These are phyloP conservation scores for Mus spicilegus DNA, from an alignment of 2,113 vertebrate species.

Conservation along the genomic window DNA sequence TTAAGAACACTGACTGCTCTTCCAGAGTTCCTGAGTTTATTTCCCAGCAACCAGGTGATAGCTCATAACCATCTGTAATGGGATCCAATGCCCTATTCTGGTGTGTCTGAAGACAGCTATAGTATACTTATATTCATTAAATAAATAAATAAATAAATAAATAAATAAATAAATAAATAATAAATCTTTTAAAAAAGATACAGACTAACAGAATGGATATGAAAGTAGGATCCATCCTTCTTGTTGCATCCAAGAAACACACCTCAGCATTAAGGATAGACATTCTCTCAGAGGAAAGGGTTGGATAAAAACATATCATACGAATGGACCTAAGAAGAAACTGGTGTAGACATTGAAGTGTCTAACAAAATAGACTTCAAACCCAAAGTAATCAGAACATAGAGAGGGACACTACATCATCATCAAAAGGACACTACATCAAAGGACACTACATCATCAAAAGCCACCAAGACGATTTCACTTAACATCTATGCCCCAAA, in stretches of 20 bases:
- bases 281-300: neutral
- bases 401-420: neutral
- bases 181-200: neutral
- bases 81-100: no score
- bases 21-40: no score
- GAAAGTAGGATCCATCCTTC: neutral
- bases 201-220: neutral
- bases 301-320: neutral
- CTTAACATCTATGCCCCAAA: neutral
- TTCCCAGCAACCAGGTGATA: no score
- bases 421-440: no score
- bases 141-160: no score
- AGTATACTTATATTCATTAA: no score
- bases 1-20: no score
- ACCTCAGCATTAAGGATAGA: neutral
- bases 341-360: neutral
- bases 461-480: neutral
- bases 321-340: neutral
- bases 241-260: neutral
- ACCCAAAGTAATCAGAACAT: neutral
- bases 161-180: no score
- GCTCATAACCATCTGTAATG: no score
- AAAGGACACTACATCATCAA: neutral
- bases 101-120: no score
- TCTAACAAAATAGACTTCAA: neutral